Conservation (phyloP, 2,113 vertebrate genomes). For the Junco hyemalis region DNA sequence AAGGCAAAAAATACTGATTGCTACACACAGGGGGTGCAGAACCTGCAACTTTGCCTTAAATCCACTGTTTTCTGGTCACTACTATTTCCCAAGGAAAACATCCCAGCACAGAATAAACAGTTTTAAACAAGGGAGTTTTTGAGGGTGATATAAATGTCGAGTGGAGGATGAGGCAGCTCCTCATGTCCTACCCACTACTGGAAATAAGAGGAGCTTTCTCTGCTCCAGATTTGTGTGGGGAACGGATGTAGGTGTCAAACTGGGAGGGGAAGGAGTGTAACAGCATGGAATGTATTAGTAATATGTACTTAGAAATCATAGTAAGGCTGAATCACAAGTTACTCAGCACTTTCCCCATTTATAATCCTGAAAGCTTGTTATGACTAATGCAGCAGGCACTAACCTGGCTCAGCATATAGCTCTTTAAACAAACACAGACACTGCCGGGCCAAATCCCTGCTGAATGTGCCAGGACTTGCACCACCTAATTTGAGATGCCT, state of each 20-base stretch:
- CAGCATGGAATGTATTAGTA: conserved; percentile 45
- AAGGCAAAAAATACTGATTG: neutral
- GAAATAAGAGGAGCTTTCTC: conserved; percentile 26
- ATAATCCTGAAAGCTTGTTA: conserved; percentile 54
- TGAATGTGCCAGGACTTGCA: neutral
- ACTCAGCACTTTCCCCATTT: conserved; percentile 68
- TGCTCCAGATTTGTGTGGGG: neutral
- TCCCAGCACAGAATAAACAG: conserved; percentile 45
- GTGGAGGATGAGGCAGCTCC: neutral
- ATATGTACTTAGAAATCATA: conserved; percentile 59
- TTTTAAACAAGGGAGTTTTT: conserved; percentile 49
- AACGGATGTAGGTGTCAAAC: neutral
- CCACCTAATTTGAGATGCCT: conserved; percentile 10
- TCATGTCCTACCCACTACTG: neutral
- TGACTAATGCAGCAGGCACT: conserved; percentile 67
- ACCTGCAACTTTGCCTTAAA: conserved; percentile 27
- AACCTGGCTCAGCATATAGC: conserved; percentile 23
- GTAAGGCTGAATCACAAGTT: conserved; percentile 66
- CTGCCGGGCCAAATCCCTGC: neutral
- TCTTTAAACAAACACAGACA: conserved; percentile 50
- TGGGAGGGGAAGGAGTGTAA: neutral
- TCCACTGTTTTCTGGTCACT: neutral
- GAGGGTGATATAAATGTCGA: neutral
- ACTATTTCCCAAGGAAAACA: conserved; percentile 41
- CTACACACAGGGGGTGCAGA: neutral